Evolutionary conservation across 2,888 invertebrate species (phyloP), one percentile per base, ranked within the genome.

Genomic region (Villa cingulata): DNA sequence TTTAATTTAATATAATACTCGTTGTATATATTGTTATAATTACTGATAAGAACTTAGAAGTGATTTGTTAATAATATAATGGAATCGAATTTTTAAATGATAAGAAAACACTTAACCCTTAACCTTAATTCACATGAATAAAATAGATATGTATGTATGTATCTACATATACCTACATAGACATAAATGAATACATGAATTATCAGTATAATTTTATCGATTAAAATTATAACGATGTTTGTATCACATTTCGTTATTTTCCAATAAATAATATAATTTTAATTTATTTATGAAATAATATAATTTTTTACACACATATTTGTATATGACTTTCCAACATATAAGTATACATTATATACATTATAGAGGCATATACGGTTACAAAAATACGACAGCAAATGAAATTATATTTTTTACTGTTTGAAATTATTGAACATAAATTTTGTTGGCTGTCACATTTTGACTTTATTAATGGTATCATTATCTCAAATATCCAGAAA

Each of bases 401-500:
- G n/a, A n/a, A n/a, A n/a, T n/a, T n/a, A n/a, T n/a, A n/a, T n/a
- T n/a, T n/a, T n/a, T n/a, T n/a, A n/a, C n/a, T n/a, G n/a, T n/a
- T n/a, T n/a, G n/a, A 23, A 23, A 23, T 4, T 7, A 7, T 23
- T 7, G 23, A 32, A 39, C 45, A 45, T 48, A 48, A 45, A 42
- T 49, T 36, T 37, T 27, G 17, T 14, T 15, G 40, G 18, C 46
- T 49, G 49, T 49, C 46, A 45, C 41, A 43, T 47, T 32, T 32
- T 32, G 29, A 32, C 29, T 32, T 32, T 42, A 47, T 43, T 42
- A 47, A 43, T 51, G 43, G 47, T 48, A 49, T 51, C 48, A 51
- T 51, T 49, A 51, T 49, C 44, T 46, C 29, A 46, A 51, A 51
- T 49, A 45, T 43, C 51, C 49, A 47, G 49, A 48, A 51, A 51